Percentiles rank a stretch among this genome's conserved stretches.
These are phyloP conservation scores for Bombus confusus DNA, from an alignment of 1,140 invertebrate species.

Conservation along the genomic window DNA sequence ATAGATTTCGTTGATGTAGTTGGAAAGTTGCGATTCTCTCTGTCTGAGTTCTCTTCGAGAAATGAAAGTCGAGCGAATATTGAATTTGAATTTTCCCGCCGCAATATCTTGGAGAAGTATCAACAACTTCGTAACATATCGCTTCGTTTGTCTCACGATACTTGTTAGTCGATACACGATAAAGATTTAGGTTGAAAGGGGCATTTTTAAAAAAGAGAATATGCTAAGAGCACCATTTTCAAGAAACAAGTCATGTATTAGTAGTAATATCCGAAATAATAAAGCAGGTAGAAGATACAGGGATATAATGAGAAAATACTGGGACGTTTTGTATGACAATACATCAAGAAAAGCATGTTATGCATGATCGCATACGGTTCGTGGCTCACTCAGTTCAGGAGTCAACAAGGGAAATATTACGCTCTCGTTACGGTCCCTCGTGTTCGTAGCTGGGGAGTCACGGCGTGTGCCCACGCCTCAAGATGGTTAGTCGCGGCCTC, in stretches of 20 bases:
- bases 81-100: background rate
- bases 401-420: slow-evolving; percentile 62
- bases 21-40: background rate
- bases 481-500: slow-evolving; percentile 28
- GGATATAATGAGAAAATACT: background rate
- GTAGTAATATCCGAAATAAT: background rate
- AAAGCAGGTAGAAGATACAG: background rate
- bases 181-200: background rate
- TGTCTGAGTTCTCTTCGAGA: background rate
- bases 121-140: background rate
- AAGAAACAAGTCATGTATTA: background rate
- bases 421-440: slow-evolving; percentile 64
- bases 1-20: background rate
- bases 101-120: background rate
- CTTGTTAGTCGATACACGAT: background rate
- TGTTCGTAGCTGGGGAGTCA: slow-evolving; percentile 65
- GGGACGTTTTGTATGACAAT: background rate
- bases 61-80: background rate
- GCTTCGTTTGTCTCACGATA: background rate
- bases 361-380: background rate
- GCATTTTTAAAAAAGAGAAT: background rate
- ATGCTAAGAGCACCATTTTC: background rate
- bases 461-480: slow-evolving; percentile 72
- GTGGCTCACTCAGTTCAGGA: slow-evolving; percentile 45
- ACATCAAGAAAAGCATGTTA: background rate